These are phyloP conservation scores for Argopecten irradians DNA, from an alignment of 1,140 invertebrate species.

Conservation along the genomic window DNA sequence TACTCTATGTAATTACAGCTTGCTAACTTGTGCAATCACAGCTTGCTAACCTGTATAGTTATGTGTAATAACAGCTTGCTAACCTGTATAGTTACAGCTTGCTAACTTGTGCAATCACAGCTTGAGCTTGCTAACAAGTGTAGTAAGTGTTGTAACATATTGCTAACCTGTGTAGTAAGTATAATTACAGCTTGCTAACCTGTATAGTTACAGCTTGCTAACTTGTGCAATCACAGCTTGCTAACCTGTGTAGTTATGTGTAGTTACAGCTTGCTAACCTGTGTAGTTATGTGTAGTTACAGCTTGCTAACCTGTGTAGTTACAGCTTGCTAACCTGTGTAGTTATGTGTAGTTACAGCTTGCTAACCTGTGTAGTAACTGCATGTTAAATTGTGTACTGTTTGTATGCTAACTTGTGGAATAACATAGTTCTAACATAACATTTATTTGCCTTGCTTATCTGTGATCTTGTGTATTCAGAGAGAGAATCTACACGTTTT, in stretches of 20 bases:
- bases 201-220: too few species aligned
- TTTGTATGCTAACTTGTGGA: not conserved
- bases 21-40: not conserved
- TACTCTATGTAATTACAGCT: not conserved
- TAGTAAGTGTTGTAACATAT: not conserved
- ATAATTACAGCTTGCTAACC: not conserved
- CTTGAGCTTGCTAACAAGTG: not conserved
- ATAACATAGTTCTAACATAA: too few species aligned
- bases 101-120: not conserved
- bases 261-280: too few species aligned
- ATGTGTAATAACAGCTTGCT: not conserved
- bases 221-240: too few species aligned
- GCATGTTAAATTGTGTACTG: not conserved
- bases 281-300: too few species aligned
- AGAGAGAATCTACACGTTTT: not conserved
- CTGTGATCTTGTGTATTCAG: not conserved
- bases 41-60: not conserved
- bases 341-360: too few species aligned
- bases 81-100: not conserved
- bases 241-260: too few species aligned
- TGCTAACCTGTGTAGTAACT: too few species aligned
- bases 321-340: too few species aligned
- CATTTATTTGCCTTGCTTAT: conserved; percentile 1
- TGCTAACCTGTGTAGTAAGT: not conserved
- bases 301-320: too few species aligned